Base-by-base conservation (phyloP, 2,888 invertebrate species). In the Eupelmus urozonus region DNA sequence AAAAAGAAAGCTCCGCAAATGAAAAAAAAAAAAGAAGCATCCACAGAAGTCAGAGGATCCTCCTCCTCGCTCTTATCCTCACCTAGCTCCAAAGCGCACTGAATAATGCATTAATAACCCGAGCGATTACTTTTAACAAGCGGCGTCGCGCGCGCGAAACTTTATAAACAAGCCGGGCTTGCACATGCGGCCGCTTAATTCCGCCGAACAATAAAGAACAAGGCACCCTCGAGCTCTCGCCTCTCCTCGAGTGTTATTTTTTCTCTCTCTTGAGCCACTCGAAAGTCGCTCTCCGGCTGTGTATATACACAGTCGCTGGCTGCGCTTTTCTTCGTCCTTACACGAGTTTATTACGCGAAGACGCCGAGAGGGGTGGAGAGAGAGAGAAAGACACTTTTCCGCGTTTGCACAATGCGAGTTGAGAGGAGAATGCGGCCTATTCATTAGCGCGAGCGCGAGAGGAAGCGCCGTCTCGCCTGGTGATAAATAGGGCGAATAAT, bases 111-210 rank as follows among this genome's bases (percentile, higher is more conserved):
- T 70, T 70, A 59, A 57, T 70, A 59, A 27, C 55, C 23, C 57
- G 16, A 55, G 59, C 59, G 70, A 70, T 70, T 70, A 70, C 70
- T 70, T 70, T 70, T 45, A 70, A 70, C 70, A 70, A 70, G 45
- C 25, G 59, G 45, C 11, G 51, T 18, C 25, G 25, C 34, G 27
- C 66, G 13, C 69, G 42, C 57, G 34, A 70, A 59, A 59, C 59
- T 70, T 70, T 29, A 29, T 59, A 70, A 42, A 59, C 20, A 70
- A 20, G 11, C n/a, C 4, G 49, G 4, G 18, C 42, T 1, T 60
- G 18, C 3, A 29, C 4, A 18, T 34, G 34, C 3, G 34, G 57
- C 34, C 9, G 20, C 70, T 70, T 70, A 42, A 70, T 70, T 70
- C 29, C 27, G 1, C 27, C 59, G 16, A 70, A 70, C 70, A 70